Percentiles rank a stretch among this genome's conserved stretches.
These are phyloP conservation scores for Mormyrops attenuatus DNA, from an alignment of 2,797 vertebrate species.

Conservation along the genomic window DNA sequence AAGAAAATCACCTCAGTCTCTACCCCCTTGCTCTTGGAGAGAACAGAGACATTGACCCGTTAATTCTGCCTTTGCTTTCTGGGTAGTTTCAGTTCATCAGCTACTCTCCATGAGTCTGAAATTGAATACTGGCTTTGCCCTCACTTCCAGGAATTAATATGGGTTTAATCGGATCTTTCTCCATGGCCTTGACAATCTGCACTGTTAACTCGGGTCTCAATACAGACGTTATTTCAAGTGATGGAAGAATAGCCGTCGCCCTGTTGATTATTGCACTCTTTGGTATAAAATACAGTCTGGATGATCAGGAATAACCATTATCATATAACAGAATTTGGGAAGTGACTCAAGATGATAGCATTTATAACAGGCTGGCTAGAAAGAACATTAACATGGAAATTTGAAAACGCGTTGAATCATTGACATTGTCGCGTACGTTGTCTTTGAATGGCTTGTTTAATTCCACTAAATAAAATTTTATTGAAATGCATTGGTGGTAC, in stretches of 20 bases:
- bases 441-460: not conserved
- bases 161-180: not conserved
- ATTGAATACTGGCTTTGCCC: not conserved
- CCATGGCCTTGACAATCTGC: not conserved
- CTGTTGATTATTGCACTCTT: not conserved
- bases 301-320: conserved; percentile 4
- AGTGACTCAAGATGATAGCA: not conserved
- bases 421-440: not conserved
- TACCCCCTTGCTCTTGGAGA: not conserved
- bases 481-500: not conserved
- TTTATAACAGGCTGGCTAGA: not conserved
- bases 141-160: not conserved
- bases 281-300: not conserved
- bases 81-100: not conserved
- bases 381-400: not conserved
- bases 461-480: not conserved
- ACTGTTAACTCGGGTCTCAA: not conserved
- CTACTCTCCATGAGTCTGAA: not conserved
- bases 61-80: not conserved
- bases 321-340: not conserved
- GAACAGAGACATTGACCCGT: not conserved
- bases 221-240: not conserved
- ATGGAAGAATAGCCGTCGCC: not conserved
- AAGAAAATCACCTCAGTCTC: conserved; percentile 29
- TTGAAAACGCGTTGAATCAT: not conserved